Evolutionary conservation across 1,140 invertebrate genomes (phyloP).

Genomic region (Portunus trituberculatus): DNA sequence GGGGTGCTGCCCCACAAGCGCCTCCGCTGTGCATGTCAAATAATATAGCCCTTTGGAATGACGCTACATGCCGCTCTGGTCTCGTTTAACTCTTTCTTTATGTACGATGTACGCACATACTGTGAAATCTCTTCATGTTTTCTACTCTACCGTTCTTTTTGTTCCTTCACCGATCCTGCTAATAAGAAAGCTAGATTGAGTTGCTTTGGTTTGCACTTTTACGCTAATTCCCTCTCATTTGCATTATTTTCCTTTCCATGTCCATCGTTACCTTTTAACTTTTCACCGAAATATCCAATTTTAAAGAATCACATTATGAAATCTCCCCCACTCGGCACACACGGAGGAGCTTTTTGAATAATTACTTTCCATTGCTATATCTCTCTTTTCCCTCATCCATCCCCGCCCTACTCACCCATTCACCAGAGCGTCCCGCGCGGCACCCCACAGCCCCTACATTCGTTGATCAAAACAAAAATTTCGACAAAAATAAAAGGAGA

Average conservation of each 20-base stretch:
- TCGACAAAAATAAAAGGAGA: not conserved
- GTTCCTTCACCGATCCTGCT: not conserved
- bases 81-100: too few relatives aligned
- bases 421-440: not conserved
- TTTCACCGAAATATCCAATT: not conserved
- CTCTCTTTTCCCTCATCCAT: not conserved
- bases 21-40: too few relatives aligned
- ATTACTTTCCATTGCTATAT: not conserved
- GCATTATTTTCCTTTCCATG: not conserved
- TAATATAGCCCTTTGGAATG: too few relatives aligned
- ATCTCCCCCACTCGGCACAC: too few relatives aligned
- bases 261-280: not conserved
- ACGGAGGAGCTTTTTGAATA: too few relatives aligned
- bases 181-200: not conserved
- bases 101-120: too few relatives aligned
- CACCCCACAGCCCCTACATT: not conserved
- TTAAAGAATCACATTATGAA: not conserved
- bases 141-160: not conserved
- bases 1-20: too few relatives aligned
- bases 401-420: not conserved
- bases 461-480: not conserved
- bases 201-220: not conserved
- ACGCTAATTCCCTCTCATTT: not conserved
- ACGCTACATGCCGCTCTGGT: too few relatives aligned
- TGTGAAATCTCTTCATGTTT: not conserved